Evolutionary conservation across 2,888 invertebrate genomes (phyloP).

Genomic region (Drosophila helvetica): DNA sequence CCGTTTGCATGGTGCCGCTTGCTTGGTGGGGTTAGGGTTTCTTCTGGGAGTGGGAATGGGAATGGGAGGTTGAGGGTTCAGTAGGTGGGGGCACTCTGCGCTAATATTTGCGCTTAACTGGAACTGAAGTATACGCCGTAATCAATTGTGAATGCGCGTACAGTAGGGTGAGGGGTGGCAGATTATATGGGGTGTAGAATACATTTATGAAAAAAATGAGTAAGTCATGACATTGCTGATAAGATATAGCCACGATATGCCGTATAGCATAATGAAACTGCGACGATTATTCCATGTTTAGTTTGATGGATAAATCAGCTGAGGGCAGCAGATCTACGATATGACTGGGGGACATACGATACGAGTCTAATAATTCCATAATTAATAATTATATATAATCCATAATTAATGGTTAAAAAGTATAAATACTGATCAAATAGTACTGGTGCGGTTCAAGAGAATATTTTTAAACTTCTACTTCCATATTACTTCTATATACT

Average conservation of each 20-base stretch:
- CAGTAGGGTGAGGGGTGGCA: not conserved
- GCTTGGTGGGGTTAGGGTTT: not conserved
- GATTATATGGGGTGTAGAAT: slow-evolving; percentile 10
- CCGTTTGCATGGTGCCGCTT: not conserved
- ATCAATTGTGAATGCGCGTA: slow-evolving; percentile 31
- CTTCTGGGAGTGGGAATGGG: not conserved
- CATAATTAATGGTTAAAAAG: too few species aligned
- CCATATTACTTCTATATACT: too few species aligned
- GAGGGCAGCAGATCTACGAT: not conserved
- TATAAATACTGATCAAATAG: too few species aligned
- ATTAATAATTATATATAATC: too few species aligned
- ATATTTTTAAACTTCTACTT: too few species aligned
- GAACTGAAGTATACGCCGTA: slow-evolving; percentile 51
- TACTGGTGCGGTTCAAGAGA: too few species aligned
- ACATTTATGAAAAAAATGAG: slow-evolving; percentile 8
- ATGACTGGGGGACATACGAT: not conserved
- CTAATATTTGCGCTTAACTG: slow-evolving; percentile 64
- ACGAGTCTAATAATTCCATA: too few species aligned
- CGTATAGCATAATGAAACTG: slow-evolving; percentile 24
- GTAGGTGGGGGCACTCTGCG: slow-evolving; percentile 30
- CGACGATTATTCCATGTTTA: slow-evolving; percentile 12
- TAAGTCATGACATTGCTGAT: slow-evolving; percentile 42
- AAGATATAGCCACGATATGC: slow-evolving; percentile 31
- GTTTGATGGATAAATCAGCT: slow-evolving; percentile 12
- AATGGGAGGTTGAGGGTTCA: not conserved